phyloP scores from a whole-genome alignment of 2,113 vertebrate genomes.

The Gallinago undulata region DNA sequence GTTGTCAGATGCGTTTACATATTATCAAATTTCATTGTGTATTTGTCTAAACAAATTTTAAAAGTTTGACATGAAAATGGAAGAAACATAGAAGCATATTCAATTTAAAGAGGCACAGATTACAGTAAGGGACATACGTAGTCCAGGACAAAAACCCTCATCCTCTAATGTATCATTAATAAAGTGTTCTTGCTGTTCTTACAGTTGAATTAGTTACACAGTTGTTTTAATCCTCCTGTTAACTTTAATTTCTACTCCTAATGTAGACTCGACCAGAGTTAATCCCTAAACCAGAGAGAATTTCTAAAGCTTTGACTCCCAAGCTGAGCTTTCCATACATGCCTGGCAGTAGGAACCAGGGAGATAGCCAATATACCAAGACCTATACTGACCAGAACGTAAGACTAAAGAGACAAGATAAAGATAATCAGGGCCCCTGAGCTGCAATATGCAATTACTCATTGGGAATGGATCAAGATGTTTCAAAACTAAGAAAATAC shows the following conservation, averaged over 20 bases:
- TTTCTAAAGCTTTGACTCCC: not conserved
- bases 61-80: not conserved
- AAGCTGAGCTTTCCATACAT: not conserved
- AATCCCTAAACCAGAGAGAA: not conserved
- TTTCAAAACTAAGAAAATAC: not conserved
- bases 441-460: not conserved
- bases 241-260: not conserved
- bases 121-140: not conserved
- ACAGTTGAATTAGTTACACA: not conserved
- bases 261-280: not conserved
- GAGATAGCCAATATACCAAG: not conserved
- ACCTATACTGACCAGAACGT: rapidly evolving
- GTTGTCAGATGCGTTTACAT: not conserved
- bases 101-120: not conserved
- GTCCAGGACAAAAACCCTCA: not conserved
- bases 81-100: not conserved
- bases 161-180: not conserved
- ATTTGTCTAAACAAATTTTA: not conserved
- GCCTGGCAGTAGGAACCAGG: not conserved
- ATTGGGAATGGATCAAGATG: not conserved
- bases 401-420: not conserved
- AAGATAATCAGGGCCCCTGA: not conserved
- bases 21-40: not conserved
- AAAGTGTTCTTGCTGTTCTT: not conserved
- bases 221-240: not conserved